phyloP scores from a whole-genome alignment of 2,888 invertebrate genomes.

The Exephanes ischioxanthus region DNA sequence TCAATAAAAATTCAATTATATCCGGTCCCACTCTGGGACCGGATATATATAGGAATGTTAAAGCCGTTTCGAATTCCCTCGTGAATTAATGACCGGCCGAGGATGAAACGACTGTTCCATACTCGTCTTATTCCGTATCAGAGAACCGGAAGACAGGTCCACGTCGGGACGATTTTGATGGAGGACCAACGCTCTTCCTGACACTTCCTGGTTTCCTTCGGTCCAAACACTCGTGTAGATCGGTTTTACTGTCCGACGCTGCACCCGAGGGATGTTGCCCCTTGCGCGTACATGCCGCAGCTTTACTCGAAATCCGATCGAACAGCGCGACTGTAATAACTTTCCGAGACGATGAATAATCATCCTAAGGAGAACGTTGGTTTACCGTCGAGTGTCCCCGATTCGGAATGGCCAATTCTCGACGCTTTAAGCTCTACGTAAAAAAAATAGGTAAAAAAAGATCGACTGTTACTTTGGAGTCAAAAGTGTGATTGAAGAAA shows the following conservation, averaged over 20 bases:
- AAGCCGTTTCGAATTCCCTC: constrained; percentile 29
- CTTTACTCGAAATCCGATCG: background rate
- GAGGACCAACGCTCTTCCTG: constrained; percentile 26
- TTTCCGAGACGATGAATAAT: background rate
- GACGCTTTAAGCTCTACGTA: background rate
- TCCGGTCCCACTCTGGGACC: background rate
- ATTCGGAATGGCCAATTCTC: background rate
- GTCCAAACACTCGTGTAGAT: constrained; percentile 22
- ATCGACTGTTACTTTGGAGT: too few relatives aligned
- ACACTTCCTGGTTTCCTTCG: constrained; percentile 12
- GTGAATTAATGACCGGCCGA: constrained; percentile 31
- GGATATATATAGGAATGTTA: background rate
- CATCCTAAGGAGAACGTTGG: background rate
- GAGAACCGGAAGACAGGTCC: constrained; percentile 26
- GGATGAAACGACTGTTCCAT: background rate
- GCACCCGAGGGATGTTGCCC: background rate
- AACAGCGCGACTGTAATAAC: background rate
- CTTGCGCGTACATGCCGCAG: background rate
- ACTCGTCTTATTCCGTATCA: constrained; percentile 16
- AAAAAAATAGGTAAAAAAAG: background rate
- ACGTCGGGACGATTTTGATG: constrained; percentile 52
- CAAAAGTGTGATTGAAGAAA: too few relatives aligned
- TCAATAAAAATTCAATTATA: constrained; percentile 11
- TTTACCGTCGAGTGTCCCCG: background rate
- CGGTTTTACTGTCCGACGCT: background rate